A percentile compares a stretch with the other conserved stretches of the same genome.
Evolutionary conservation across 2,888 invertebrate genomes (phyloP).

Genomic region (Drosophila mimetica): DNA sequence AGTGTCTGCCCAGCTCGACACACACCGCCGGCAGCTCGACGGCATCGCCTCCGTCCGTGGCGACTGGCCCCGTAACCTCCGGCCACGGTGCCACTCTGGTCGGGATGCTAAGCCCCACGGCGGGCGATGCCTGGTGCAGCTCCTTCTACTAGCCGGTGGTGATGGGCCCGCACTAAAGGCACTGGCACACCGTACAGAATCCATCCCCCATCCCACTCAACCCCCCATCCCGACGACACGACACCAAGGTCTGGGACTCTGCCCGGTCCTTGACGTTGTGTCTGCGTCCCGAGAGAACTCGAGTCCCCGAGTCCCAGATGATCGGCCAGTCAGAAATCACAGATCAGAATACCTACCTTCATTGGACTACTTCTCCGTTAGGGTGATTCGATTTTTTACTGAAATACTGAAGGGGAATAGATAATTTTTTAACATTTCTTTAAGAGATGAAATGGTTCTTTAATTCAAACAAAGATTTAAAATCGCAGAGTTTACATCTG

Average conservation of each 20-base stretch:
- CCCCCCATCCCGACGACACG: conserved; percentile 10
- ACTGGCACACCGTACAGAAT: conserved; percentile 13
- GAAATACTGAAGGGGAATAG: background rate
- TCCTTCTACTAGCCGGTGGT: conserved; percentile 76
- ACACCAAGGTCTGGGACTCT: conserved; percentile 23
- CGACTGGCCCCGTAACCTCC: conserved; percentile 54
- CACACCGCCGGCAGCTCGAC: conserved; percentile 58
- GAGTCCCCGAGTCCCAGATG: conserved; percentile 16
- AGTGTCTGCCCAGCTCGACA: conserved; percentile 88
- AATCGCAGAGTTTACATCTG: too few relatives aligned
- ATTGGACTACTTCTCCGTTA: conserved; percentile 2
- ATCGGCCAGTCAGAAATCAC: conserved; percentile 34
- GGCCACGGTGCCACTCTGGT: conserved; percentile 56
- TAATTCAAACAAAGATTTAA: too few relatives aligned
- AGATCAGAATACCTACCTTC: conserved; percentile 25
- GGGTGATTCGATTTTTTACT: conserved; percentile 8
- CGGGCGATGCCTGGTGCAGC: conserved; percentile 82
- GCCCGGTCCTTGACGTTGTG: conserved; percentile 45
- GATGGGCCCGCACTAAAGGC: conserved; percentile 41
- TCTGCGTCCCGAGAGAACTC: conserved; percentile 8
- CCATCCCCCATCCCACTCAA: conserved; percentile 1
- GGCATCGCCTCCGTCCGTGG: conserved; percentile 61
- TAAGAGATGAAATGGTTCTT: background rate
- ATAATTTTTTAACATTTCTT: background rate
- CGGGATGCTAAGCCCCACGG: conserved; percentile 79